Base-by-base conservation (phyloP, 2,113 vertebrate species). In the Gallinago undulata region DNA sequence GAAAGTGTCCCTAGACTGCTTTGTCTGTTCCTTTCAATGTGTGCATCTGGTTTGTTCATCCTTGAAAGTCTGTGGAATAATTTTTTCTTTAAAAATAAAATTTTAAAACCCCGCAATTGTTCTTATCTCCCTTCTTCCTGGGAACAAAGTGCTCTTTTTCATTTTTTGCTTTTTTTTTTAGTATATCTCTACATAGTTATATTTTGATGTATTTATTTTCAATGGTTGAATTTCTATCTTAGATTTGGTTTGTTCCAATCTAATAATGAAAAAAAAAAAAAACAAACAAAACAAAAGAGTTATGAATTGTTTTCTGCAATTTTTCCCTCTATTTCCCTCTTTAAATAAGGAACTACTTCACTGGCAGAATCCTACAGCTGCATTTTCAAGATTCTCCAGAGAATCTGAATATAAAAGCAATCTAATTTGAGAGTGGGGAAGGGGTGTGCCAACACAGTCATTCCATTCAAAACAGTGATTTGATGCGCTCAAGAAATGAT, bases 1-100 rank as follows among this genome's bases (percentile, higher is more conserved):
- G 76, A 89, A 94, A 88, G 97, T 98, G 97, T 98, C 97, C 98
- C 97, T 97, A 96, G 94, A 97, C 95, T 88, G 94, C 95, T 98
- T 97, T 98, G 98, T 98, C 98, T 98, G 97, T 98, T 98, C 98
- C 98, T 98, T 98, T 96, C 97, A 98, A 98, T 98, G 98, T 99
- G 98, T 99, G 98, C 99, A 98, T 99, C 98, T 99, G 98, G 98
- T 99, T 94, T 98, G 97, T 99, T 98, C 98, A 98, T 98, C 98
- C 98, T 98, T 98, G 97, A 98, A 98, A 99, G 96, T 98, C 98
- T 99, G 98, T 99, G 97, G 94, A 98, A 97, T 98, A 98, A 93
- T 97, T 98, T 96, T 96, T 97, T 87, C 72, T 96, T 97, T 95
- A 78, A 96, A 96, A 94, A 84, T 84, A 86, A 92, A 89, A 87